Evolutionary conservation across 1,140 invertebrate species (phyloP).

Genomic region (Melipona quadrifasciata): DNA sequence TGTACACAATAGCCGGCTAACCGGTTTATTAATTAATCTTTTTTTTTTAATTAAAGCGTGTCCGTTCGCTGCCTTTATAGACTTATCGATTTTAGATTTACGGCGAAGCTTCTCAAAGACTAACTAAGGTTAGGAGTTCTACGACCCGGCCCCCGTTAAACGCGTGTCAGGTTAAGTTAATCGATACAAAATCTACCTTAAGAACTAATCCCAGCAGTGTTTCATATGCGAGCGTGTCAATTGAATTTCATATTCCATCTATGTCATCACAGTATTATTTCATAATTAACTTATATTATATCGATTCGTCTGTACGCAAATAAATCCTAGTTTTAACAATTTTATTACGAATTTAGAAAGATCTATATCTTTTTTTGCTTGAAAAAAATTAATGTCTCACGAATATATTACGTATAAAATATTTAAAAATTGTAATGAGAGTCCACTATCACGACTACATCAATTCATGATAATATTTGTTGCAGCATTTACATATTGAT

Average conservation of each 20-base stretch:
- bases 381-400: no score
- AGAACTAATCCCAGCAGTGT: not conserved
- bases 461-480: no score
- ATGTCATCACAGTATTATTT: not conserved
- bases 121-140: slow-evolving; percentile 25
- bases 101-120: not conserved
- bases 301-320: not conserved
- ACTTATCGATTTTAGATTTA: slow-evolving; percentile 41
- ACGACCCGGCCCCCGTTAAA: slow-evolving; percentile 27
- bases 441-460: no score
- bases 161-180: slow-evolving; percentile 22
- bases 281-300: not conserved
- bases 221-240: not conserved
- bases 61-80: not conserved
- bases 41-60: not conserved
- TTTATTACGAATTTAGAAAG: not conserved
- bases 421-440: no score
- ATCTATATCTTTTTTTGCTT: no score
- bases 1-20: not conserved
- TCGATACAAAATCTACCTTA: slow-evolving; percentile 30
- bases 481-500: no score
- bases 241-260: not conserved
- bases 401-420: no score
- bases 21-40: not conserved
- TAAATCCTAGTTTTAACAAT: not conserved